Evolutionary conservation across 2,888 invertebrate genomes (phyloP).

Genomic region (Plebejus melissa): DNA sequence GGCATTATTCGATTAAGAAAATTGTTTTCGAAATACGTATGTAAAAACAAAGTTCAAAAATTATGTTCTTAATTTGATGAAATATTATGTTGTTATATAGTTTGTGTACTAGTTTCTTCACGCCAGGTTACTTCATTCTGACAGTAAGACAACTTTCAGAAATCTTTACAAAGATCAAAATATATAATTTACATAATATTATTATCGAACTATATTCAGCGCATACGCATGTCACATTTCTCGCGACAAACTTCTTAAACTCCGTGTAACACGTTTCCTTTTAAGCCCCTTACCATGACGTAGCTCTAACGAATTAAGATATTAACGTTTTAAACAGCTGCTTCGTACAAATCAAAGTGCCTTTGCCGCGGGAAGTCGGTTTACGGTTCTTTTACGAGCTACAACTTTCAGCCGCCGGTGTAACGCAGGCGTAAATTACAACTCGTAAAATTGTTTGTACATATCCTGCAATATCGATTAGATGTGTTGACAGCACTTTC

Average conservation of each 20-base stretch:
- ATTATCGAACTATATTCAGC: no score
- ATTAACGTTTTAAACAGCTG: conserved; percentile 75
- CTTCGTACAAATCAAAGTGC: conserved; percentile 74
- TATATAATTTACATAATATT: no score
- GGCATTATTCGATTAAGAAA: no score
- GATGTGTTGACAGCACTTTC: neutral
- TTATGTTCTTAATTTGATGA: no score
- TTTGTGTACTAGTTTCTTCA: no score
- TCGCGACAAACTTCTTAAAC: neutral
- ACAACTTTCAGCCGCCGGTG: conserved; percentile 59
- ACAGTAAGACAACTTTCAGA: no score
- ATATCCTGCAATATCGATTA: conserved; percentile 24
- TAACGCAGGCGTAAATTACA: conserved; percentile 21
- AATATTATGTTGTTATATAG: no score
- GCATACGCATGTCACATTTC: neutral
- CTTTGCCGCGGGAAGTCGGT: conserved; percentile 54
- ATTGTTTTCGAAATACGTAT: no score
- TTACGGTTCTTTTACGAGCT: conserved; percentile 71
- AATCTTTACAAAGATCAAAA: no score
- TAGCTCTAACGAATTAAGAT: conserved; percentile 77
- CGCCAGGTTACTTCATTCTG: no score
- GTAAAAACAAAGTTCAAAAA: no score
- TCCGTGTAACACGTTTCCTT: conserved; percentile 28
- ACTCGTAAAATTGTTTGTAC: conserved; percentile 30
- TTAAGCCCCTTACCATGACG: conserved; percentile 13